phyloP scores from a whole-genome alignment of 2,113 vertebrate species.

The Onychostruthus taczanowskii region DNA sequence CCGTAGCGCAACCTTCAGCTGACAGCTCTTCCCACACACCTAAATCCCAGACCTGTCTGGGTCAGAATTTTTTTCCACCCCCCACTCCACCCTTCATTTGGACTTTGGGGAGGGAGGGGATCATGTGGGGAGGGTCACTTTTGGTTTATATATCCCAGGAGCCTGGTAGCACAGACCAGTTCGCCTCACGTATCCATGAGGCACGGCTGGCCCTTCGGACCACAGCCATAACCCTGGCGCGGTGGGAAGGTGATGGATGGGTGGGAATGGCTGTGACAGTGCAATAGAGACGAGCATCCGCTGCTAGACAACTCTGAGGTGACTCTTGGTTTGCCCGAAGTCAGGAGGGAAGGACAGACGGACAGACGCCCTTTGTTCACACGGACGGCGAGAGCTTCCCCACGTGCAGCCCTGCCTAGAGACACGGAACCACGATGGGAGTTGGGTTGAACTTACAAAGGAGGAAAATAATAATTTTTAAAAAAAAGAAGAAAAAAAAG shows the following conservation, averaged over 20 bases:
- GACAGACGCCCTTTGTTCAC: slow-evolving; percentile 24
- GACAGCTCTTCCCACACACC: neutral
- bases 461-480: neutral
- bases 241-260: neutral
- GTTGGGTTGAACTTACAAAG: neutral
- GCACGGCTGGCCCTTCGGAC: slow-evolving; percentile 51
- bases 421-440: neutral
- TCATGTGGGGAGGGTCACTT: neutral
- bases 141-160: slow-evolving; percentile 44
- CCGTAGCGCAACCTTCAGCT: neutral
- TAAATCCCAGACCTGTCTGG: neutral
- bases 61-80: too few species aligned
- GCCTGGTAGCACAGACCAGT: slow-evolving; percentile 56
- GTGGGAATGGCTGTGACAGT: slow-evolving; percentile 61
- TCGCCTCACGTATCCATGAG: slow-evolving; percentile 13
- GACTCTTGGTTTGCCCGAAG: slow-evolving; percentile 18
- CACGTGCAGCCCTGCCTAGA: neutral
- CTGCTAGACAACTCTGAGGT: slow-evolving; percentile 43
- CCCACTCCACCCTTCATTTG: neutral
- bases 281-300: slow-evolving; percentile 61
- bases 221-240: slow-evolving; percentile 53
- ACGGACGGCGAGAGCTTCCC: neutral
- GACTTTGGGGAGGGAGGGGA: slow-evolving; percentile 13
- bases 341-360: neutral
- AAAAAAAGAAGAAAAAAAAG: neutral